Base-by-base conservation (phyloP, 2,113 vertebrate genomes). In the Lasiurus cinereus region DNA sequence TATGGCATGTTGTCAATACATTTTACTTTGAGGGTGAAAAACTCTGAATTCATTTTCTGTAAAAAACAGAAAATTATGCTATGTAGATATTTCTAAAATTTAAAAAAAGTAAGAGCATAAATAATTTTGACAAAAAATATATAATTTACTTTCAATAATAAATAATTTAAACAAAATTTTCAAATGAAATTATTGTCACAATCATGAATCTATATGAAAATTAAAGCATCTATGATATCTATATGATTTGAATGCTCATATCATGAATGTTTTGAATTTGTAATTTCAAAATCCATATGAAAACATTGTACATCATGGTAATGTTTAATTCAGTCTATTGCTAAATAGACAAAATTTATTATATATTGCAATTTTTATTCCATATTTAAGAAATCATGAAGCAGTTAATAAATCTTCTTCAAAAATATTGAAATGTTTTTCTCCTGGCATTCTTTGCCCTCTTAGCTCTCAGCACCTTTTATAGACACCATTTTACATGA, bases 391-490 rank as follows among this genome's bases (percentile, higher is more conserved):
- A 92, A 97, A 96, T 29, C 82, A 27, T 83, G 85, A 88, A 90
- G 95, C 91, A 91, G 96, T 94, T 98, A 96, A 97, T 96, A 97
- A 96, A 94, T 94, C 87, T 96, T 98, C 43, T 6, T 50, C 88
- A 97, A 64, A 96, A 78, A 80, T 86, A 96, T 94, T 92, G 22
- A 93, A 92, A 93, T 94, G 91, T 93, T 97, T 96, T 96, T 95
- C 92, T 92, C 94, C 94, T 59, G 96, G 33, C 91, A 86, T 98
- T 97, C 94, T 97, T 96, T 96, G 97, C 94, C 97, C 98, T 98
- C 96, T 97, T 90, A 95, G 97, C 98, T 98, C 97, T 82, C 85
- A 97, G 97, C 94, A 91, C 98, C 97, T 98, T 98, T 94, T 96
- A 95, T 77, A 98, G 97, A 95, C 97, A 97, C 97, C 96, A 94